Evolutionary conservation across 1,140 invertebrate species (phyloP), one percentile per base, ranked within the genome.

Genomic region (Procambarus virginalis): DNA sequence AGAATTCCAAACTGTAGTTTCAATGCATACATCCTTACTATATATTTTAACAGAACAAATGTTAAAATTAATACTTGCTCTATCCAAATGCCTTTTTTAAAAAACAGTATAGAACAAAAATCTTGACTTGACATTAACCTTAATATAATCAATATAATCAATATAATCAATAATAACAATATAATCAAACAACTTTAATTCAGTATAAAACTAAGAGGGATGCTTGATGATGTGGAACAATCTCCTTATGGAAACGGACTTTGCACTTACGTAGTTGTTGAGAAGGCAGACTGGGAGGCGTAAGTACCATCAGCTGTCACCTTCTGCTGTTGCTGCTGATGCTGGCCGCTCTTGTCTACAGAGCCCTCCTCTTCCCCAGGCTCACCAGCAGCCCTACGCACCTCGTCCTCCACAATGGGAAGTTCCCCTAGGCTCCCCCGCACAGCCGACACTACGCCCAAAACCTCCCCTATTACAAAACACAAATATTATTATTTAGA

Each of bases 231-330:
- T n/a, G 73, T 22, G n/a, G 73, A 9, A n/a, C n/a, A 75, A 68
- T 14, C 64, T 45, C 8, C 45, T 75, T 20, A 22, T 9, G 3
- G 73, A n/a, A 20, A 73, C 14, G 9, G n/a, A 64, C n/a, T 85
- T 86, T 78, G 90, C 34, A 84, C 95, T 94, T 93, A 96, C 95
- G 95, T 94, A 8, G 96, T 94, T 90, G 97, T 95, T 93, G 97
- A 99, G 94, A 99, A 99, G 80, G 98, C 98, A 92, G 98, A 99
- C 94, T 99, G 99, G 4, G 98, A 97, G 55, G 98, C 99, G 94
- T 99, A 99, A 5, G 99, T 99, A 75, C 99, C 99, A 95, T 99
- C 99, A 49, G 98, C 98, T 64, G 98, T 99, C n/a, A 99, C 97
- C 58, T 91, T 92, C 77, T 91, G 92, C 34, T 91, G 90, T 92